Conservation (phyloP, 2,113 vertebrate genomes). For the Coracopsis vasa region DNA sequence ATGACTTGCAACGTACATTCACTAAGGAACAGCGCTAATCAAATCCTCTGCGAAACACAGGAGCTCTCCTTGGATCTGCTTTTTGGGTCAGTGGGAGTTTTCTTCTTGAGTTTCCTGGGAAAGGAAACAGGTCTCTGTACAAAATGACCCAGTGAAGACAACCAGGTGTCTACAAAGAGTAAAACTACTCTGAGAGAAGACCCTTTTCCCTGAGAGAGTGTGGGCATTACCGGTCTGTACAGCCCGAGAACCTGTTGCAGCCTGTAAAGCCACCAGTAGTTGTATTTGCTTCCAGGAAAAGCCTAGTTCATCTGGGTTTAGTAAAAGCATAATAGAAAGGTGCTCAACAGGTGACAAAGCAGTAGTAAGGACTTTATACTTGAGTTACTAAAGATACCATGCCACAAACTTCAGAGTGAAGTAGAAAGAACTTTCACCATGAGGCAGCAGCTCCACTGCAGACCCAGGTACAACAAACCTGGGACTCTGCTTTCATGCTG, state of each 20-base stretch:
- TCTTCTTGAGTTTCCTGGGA: not conserved
- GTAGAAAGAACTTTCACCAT: not conserved
- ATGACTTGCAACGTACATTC: not conserved
- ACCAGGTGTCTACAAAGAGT: not conserved
- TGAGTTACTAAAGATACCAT: not conserved
- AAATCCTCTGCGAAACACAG: not conserved
- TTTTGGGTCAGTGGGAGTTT: not conserved
- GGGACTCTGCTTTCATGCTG: not conserved
- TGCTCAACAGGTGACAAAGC: not conserved
- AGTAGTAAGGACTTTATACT: not conserved
- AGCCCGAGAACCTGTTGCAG: not conserved
- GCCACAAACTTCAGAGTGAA: not conserved
- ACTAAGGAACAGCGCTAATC: not conserved
- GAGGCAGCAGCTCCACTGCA: not conserved
- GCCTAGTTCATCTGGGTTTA: not conserved
- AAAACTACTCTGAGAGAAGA: not conserved
- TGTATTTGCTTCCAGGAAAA: not conserved
- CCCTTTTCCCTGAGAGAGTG: not conserved
- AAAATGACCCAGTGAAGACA: not conserved
- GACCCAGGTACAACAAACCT: not conserved
- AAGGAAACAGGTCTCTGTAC: not conserved
- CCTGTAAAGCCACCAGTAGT: not conserved
- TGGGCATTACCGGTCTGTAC: not conserved
- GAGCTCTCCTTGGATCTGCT: not conserved
- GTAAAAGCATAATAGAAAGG: not conserved